phyloP scores from a whole-genome alignment of 2,113 vertebrate species.

The Centrocercus urophasianus region DNA sequence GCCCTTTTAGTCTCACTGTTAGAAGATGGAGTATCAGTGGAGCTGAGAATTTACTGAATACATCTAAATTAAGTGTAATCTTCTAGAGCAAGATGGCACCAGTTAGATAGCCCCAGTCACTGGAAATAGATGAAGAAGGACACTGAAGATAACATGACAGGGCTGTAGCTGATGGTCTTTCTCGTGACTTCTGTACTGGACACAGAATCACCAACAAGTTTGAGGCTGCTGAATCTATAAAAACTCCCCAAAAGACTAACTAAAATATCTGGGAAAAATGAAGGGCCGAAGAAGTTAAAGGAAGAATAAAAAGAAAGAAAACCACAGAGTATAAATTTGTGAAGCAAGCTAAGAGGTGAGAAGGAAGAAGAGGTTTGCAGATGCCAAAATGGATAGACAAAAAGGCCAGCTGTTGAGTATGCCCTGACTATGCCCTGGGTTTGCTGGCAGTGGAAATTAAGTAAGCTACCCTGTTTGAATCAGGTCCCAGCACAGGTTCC shows the following conservation, averaged over 20 bases:
- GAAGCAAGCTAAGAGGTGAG: background rate
- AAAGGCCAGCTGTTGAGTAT: background rate
- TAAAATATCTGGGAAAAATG: background rate
- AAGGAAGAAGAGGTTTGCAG: background rate
- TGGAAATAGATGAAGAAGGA: conserved; percentile 22
- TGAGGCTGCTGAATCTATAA: background rate
- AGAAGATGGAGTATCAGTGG: conserved; percentile 46
- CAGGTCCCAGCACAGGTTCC: background rate
- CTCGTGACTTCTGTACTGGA: background rate
- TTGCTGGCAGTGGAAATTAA: background rate
- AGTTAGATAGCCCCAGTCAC: conserved; percentile 38
- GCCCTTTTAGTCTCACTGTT: conserved; percentile 51
- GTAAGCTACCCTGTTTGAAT: background rate
- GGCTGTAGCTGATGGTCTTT: background rate
- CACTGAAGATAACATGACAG: background rate
- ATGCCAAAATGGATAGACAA: background rate
- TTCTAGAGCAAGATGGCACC: conserved; percentile 47
- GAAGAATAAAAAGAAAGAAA: background rate
- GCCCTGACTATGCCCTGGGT: background rate
- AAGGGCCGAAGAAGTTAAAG: background rate
- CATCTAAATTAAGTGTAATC: conserved; percentile 59
- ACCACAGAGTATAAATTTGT: background rate
- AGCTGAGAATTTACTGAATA: conserved; percentile 41
- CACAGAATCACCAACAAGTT: background rate
- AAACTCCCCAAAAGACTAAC: background rate